Percentiles rank a stretch among this genome's conserved stretches.
Evolutionary conservation across 1,140 invertebrate species (phyloP).

Genomic region (Wiebesia pumilae): DNA sequence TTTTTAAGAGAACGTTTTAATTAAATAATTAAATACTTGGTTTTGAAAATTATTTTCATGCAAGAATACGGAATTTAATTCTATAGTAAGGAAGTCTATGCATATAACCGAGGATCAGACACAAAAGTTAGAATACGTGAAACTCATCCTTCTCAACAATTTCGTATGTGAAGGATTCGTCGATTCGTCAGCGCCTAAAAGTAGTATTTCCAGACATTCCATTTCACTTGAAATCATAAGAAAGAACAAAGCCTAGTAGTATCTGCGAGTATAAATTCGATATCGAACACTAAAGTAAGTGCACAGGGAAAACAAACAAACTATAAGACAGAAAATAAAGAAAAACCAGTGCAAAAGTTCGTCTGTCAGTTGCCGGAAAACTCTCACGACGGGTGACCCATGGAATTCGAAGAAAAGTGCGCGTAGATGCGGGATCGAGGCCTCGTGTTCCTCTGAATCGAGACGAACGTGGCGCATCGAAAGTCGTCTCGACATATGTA

Average conservation of each 20-base stretch:
- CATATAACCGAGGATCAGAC: too few relatives aligned
- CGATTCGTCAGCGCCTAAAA: background rate
- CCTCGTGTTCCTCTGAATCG: background rate
- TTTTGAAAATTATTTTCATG: background rate
- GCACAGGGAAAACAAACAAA: background rate
- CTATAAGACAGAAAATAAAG: constrained; percentile 26
- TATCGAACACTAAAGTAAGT: constrained; percentile 22
- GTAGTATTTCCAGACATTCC: background rate
- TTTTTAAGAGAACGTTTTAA: background rate
- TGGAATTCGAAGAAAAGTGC: background rate
- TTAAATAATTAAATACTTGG: background rate
- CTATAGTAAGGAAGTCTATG: background rate
- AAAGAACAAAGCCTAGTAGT: background rate
- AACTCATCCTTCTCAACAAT: constrained; percentile 1
- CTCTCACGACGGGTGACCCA: background rate
- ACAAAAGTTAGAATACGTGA: background rate
- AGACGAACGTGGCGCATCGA: background rate
- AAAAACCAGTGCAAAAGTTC: background rate
- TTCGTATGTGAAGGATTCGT: background rate
- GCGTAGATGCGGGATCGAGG: background rate
- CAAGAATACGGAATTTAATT: background rate
- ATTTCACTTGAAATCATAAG: background rate
- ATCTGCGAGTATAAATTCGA: background rate
- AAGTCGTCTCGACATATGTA: background rate
- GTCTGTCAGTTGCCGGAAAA: background rate